Percentiles rank a stretch among this genome's conserved stretches.
These are phyloP conservation scores for Nymphalis c-album DNA, from an alignment of 2,888 invertebrate species.

Conservation along the genomic window DNA sequence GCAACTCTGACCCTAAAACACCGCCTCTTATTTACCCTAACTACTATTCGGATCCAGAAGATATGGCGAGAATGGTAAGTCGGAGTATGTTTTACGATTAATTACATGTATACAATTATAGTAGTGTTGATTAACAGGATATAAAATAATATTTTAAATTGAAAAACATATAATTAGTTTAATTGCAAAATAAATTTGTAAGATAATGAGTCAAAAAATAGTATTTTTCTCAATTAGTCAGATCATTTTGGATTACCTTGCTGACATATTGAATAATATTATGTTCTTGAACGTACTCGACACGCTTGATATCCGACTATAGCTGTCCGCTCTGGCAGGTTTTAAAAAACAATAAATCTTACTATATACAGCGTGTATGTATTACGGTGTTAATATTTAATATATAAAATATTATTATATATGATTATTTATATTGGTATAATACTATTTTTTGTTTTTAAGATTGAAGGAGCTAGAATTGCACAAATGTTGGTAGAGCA, in stretches of 20 bases:
- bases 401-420: too few species aligned
- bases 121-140: too few species aligned
- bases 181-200: too few species aligned
- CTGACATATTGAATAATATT: too few species aligned
- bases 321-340: neutral
- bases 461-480: conserved; percentile 89
- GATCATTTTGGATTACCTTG: too few species aligned
- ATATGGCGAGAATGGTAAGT: conserved; percentile 86
- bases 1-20: conserved; percentile 84
- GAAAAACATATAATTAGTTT: too few species aligned
- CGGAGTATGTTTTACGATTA: too few species aligned
- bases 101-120: neutral
- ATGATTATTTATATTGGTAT: too few species aligned
- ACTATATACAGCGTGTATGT: neutral
- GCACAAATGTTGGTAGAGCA: conserved; percentile 83
- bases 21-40: conserved; percentile 94
- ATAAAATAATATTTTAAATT: too few species aligned
- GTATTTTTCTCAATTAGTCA: too few species aligned
- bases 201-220: too few species aligned
- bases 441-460: conserved; percentile 32
- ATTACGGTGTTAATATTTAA: too few species aligned
- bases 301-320: neutral
- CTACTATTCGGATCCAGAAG: conserved; percentile 88
- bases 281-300: neutral
- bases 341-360: neutral